Percentiles rank a stretch among this genome's conserved stretches.
Evolutionary conservation across 2,888 invertebrate genomes (phyloP).

Genomic region (Drosophila cognata): DNA sequence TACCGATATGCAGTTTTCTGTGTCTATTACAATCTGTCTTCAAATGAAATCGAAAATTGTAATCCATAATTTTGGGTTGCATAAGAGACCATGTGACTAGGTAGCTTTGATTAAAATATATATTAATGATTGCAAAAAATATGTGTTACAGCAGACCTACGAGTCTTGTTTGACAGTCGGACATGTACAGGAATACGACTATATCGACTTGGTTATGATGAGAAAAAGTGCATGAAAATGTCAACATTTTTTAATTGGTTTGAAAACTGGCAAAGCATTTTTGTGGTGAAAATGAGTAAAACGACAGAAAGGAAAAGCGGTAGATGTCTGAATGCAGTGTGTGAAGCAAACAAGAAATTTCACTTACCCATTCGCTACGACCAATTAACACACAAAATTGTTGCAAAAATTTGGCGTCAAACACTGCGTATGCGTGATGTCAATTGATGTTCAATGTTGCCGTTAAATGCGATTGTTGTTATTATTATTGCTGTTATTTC

Average conservation of each 20-base stretch:
- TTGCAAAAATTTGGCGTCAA: conserved; percentile 25
- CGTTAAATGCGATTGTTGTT: conserved; percentile 7
- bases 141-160: neutral
- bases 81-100: too few relatives aligned
- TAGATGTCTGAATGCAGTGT: conserved; percentile 10
- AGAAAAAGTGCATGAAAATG: neutral
- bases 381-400: conserved; percentile 54
- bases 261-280: conserved; percentile 7
- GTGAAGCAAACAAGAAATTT: conserved; percentile 38
- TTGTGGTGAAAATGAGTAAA: conserved; percentile 20
- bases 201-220: neutral
- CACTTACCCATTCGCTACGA: conserved; percentile 47
- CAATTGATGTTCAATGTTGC: conserved; percentile 34
- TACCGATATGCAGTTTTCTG: neutral
- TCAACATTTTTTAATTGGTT: neutral
- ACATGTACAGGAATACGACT: neutral
- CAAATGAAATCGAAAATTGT: neutral
- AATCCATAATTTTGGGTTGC: neutral
- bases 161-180: neutral
- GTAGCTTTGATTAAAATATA: neutral
- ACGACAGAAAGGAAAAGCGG: conserved; percentile 23
- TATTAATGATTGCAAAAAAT: neutral
- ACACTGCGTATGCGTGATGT: conserved; percentile 57
- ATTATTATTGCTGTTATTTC: conserved; percentile 2
- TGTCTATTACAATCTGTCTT: neutral